A percentile compares a stretch with the other conserved stretches of the same genome.
Evolutionary conservation across 92 coral and sea anemone species (phyloP).

Genomic region (Phymanthus crucifer): DNA sequence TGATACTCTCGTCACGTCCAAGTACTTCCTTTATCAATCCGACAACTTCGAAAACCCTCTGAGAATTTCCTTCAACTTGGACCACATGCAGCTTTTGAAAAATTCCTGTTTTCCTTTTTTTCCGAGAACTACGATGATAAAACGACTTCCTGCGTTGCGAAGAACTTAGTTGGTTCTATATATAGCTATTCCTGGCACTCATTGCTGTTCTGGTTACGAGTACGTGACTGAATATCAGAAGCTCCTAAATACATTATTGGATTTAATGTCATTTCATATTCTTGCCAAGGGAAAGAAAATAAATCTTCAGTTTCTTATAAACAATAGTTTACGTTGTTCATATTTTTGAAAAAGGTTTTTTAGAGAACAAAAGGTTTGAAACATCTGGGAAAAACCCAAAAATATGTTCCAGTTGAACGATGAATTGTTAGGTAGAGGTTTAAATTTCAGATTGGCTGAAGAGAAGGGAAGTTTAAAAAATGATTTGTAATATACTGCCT

Average conservation of each 20-base stretch:
- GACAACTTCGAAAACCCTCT: not conserved
- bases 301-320: too few species aligned
- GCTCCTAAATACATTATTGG: not conserved
- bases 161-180: constrained; percentile 16
- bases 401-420: not conserved
- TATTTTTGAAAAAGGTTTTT: too few species aligned
- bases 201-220: not conserved
- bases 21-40: constrained; percentile 14
- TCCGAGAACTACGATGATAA: not conserved
- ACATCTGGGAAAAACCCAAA: too few species aligned
- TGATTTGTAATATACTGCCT: not conserved
- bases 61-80: constrained; percentile 6
- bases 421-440: not conserved
- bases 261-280: too few species aligned
- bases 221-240: not conserved
- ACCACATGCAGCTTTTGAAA: constrained; percentile 9
- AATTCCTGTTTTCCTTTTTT: constrained; percentile 9
- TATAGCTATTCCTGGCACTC: constrained; percentile 35
- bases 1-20: constrained; percentile 30
- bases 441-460: not conserved
- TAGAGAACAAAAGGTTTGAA: not conserved
- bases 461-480: not conserved
- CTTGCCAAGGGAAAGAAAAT: too few species aligned
- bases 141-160: constrained; percentile 19
- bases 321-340: too few species aligned